phyloP scores from a whole-genome alignment of 2,888 invertebrate species.

The Taphrorychus bicolor region DNA sequence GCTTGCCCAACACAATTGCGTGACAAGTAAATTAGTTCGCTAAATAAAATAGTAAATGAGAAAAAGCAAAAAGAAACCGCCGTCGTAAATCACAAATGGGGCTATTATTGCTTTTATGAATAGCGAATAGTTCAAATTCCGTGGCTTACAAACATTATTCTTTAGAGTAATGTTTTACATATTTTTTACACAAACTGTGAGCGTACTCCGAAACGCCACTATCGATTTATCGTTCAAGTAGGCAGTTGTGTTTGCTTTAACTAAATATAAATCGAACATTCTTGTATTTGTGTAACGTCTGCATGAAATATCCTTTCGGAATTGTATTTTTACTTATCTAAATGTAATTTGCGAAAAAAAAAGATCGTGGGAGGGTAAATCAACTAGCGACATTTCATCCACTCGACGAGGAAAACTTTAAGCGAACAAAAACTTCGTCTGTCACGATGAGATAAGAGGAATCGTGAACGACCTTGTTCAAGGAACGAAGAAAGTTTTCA shows the following conservation, averaged over 20 bases:
- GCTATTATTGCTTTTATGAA: not conserved
- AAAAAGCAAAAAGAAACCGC: not conserved
- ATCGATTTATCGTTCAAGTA: no score
- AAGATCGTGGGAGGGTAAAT: not conserved
- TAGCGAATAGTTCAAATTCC: not conserved
- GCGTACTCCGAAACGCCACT: not conserved
- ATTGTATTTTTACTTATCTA: not conserved
- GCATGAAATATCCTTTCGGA: no score
- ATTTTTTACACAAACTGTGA: not conserved
- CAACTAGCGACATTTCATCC: not conserved
- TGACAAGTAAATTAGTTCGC: not conserved
- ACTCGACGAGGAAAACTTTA: constrained; percentile 10
- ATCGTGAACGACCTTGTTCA: constrained; percentile 18
- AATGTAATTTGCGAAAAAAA: not conserved
- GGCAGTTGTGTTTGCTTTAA: no score
- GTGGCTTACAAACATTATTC: no score
- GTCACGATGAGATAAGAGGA: constrained; percentile 23
- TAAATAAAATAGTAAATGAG: not conserved
- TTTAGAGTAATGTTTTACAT: no score
- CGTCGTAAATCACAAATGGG: not conserved
- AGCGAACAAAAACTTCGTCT: constrained; percentile 15
- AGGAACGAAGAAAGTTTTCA: constrained; percentile 15
- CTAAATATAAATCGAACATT: no score
- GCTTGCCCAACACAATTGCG: no score
- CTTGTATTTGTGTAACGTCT: not conserved